Conservation (phyloP, 2,888 invertebrate species). For the Atethmia centrago region DNA sequence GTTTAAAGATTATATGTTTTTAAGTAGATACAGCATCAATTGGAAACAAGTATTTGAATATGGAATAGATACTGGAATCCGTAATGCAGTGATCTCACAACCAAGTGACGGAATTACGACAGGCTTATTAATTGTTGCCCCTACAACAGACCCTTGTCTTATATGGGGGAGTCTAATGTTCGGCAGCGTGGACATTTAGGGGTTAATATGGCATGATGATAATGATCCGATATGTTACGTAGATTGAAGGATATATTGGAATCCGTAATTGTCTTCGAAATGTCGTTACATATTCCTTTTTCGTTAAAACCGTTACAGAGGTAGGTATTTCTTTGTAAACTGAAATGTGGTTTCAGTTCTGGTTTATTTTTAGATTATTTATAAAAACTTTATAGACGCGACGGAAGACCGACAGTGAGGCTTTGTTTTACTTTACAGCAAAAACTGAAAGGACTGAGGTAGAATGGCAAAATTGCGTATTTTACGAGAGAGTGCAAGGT, state of each 20-base stretch:
- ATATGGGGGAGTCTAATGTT: constrained; percentile 28
- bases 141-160: constrained; percentile 38
- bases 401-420: constrained; percentile 22
- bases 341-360: constrained; percentile 6
- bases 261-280: constrained; percentile 8
- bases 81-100: constrained; percentile 22
- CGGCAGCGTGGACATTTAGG: constrained; percentile 26
- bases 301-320: neutral
- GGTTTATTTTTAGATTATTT: constrained; percentile 33
- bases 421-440: constrained; percentile 41
- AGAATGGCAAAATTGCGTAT: constrained; percentile 45
- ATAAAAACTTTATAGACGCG: constrained; percentile 27
- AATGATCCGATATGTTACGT: constrained; percentile 6
- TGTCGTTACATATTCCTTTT: neutral
- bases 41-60: neutral
- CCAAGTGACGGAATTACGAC: constrained; percentile 22
- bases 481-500: constrained; percentile 44
- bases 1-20: neutral
- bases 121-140: constrained; percentile 38
- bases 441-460: constrained; percentile 35
- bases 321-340: neutral
- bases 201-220: constrained; percentile 36
- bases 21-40: neutral
- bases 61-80: neutral
- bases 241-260: neutral